Evolutionary conservation across 2,113 vertebrate species (phyloP).

Genomic region (Alectura lathami): DNA sequence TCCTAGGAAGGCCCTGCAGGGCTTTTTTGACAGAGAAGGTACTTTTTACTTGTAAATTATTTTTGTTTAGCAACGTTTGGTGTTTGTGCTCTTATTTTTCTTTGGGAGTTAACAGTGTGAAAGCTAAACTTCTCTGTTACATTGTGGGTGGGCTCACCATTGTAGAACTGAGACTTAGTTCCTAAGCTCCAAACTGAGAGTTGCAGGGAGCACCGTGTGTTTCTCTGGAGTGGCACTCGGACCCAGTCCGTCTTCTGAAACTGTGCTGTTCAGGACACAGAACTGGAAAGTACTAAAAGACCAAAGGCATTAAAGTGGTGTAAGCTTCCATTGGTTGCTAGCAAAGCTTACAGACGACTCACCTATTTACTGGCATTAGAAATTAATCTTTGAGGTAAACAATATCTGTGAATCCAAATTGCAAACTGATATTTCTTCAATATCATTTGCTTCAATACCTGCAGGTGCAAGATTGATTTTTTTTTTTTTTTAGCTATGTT

Average conservation of each 20-base stretch:
- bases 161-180: no score
- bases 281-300: background rate
- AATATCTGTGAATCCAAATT: background rate
- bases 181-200: background rate
- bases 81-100: background rate
- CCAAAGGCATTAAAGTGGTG: background rate
- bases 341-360: background rate
- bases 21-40: constrained; percentile 99
- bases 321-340: background rate
- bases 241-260: background rate
- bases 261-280: background rate
- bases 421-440: background rate
- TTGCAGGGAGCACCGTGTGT: background rate
- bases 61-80: background rate
- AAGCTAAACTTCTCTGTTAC: background rate
- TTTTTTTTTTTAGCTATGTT: background rate
- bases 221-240: background rate
- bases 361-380: background rate
- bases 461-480: background rate
- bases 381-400: background rate
- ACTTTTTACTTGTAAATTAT: background rate
- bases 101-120: background rate
- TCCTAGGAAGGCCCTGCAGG: constrained; percentile 95
- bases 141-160: background rate
- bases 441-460: background rate